phyloP scores from a whole-genome alignment of 1,140 invertebrate genomes.

The Habropoda laboriosa region DNA sequence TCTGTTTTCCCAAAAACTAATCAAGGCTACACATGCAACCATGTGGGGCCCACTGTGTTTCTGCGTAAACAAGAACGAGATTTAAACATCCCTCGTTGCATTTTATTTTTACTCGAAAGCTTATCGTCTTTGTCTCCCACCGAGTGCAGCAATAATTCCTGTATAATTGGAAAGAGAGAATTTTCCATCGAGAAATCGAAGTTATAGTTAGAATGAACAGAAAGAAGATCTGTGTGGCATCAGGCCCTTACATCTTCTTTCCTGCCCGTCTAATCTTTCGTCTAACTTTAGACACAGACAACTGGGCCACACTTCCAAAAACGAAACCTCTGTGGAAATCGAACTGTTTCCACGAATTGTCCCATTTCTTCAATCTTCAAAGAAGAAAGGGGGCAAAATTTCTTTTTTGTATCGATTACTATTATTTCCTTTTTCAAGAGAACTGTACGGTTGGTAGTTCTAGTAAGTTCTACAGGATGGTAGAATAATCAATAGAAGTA shows the following conservation, averaged over 20 bases:
- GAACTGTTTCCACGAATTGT: conserved; percentile 6
- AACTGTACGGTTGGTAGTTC: too few species aligned
- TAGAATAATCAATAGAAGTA: neutral
- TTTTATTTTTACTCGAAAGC: neutral
- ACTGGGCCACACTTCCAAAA: conserved; percentile 47
- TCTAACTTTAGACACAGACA: conserved; percentile 57
- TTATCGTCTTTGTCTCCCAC: neutral
- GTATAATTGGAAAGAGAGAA: neutral
- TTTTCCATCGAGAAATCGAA: neutral
- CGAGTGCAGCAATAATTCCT: neutral
- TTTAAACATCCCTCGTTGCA: too few species aligned
- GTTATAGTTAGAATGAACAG: conserved; percentile 40
- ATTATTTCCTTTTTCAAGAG: too few species aligned
- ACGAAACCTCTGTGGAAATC: neutral
- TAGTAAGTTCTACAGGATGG: too few species aligned
- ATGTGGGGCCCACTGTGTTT: too few species aligned
- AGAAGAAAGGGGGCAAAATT: neutral
- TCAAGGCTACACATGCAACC: neutral
- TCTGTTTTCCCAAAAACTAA: neutral
- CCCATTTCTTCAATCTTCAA: too few species aligned
- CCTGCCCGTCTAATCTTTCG: conserved; percentile 44
- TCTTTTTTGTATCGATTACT: neutral
- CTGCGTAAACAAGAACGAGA: too few species aligned
- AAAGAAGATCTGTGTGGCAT: conserved; percentile 13
- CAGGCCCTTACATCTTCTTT: conserved; percentile 34